Percentiles rank a stretch among this genome's conserved stretches.
phyloP scores from a whole-genome alignment of 2,113 vertebrate genomes.

The Anolis sagrei region DNA sequence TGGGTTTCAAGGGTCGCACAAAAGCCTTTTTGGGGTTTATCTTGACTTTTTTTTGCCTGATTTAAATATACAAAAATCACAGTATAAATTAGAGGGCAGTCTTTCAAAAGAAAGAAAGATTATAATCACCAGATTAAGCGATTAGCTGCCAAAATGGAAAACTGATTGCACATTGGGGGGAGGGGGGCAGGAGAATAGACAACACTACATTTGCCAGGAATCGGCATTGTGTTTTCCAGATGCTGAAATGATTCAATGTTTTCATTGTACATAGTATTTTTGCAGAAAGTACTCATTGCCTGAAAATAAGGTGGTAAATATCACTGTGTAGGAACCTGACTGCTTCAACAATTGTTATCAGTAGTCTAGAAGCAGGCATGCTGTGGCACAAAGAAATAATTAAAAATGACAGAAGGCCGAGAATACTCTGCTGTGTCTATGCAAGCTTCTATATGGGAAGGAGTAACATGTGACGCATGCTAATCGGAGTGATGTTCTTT shows the following conservation, averaged over 20 bases:
- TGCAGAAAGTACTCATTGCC: not conserved
- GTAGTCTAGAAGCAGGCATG: not conserved
- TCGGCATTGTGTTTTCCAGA: too few relatives aligned
- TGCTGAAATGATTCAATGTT: not conserved
- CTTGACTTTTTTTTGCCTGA: too few relatives aligned
- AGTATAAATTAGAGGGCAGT: too few relatives aligned
- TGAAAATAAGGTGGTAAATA: not conserved
- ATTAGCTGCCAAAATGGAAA: too few relatives aligned
- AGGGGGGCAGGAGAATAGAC: too few relatives aligned
- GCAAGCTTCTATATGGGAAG: not conserved
- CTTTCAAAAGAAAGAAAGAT: too few relatives aligned
- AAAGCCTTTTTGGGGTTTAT: too few relatives aligned
- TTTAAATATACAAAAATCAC: too few relatives aligned
- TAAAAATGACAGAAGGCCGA: not conserved
- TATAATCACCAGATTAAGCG: too few relatives aligned
- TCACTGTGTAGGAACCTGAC: not conserved
- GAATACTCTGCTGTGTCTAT: not conserved
- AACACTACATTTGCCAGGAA: too few relatives aligned
- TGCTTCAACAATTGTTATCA: not conserved
- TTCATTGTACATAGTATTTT: not conserved
- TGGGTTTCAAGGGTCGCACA: too few relatives aligned
- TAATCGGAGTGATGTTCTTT: not conserved
- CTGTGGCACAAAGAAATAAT: not conserved
- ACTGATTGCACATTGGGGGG: too few relatives aligned
- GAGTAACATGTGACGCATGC: not conserved